Conservation (phyloP, 2,797 vertebrate species). For the Anguilla marmorata region DNA sequence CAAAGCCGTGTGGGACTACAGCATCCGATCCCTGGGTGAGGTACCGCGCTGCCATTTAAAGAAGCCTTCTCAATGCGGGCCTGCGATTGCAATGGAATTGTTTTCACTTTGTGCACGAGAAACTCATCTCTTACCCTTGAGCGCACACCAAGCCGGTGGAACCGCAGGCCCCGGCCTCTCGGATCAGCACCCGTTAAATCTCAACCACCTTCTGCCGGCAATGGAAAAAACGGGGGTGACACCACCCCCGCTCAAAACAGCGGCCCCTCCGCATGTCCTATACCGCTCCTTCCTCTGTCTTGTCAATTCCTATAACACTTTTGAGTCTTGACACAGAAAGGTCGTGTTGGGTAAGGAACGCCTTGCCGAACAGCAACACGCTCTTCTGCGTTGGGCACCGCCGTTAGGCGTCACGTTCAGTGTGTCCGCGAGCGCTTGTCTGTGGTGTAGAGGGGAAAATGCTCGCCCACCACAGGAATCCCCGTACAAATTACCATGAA, state of each 20-base stretch:
- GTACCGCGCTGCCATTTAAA: not conserved
- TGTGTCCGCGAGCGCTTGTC: not conserved
- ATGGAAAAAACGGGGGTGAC: not conserved
- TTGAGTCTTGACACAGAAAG: not conserved
- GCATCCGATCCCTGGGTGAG: not conserved
- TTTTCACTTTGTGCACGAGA: not conserved
- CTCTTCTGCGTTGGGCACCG: not conserved
- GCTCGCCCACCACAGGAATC: not conserved
- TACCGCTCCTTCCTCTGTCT: not conserved
- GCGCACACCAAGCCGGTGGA: not conserved
- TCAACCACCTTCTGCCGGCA: not conserved
- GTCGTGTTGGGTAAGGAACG: constrained; percentile 1
- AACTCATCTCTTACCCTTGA: not conserved
- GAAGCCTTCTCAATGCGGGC: not conserved
- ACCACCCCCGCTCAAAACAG: not conserved
- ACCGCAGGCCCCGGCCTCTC: not conserved
- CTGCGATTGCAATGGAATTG: not conserved
- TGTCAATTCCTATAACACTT: not conserved
- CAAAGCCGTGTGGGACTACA: not conserved
- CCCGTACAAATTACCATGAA: not conserved
- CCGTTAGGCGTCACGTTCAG: not conserved
- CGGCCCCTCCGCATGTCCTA: not conserved
- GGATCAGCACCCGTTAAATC: not conserved
- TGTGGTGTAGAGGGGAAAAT: not conserved
- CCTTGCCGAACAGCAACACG: not conserved